Conservation (phyloP, 1,140 invertebrate genomes). For the Microplitis demolitor region DNA sequence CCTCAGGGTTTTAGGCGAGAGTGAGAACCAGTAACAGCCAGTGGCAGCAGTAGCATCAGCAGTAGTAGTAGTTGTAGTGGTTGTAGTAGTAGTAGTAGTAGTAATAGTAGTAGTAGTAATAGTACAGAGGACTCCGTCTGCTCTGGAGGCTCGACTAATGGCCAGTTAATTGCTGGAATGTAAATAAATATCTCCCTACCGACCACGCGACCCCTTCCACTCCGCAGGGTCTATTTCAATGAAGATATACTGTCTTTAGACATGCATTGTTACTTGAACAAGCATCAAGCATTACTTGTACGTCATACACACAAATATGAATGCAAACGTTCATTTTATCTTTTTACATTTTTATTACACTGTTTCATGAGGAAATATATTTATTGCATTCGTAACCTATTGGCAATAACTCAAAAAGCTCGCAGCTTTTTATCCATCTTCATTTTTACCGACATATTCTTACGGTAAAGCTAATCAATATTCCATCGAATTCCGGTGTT, state of each 20-base stretch:
- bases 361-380: too few species aligned
- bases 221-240: conserved; percentile 39
- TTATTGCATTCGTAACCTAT: too few species aligned
- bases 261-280: conserved; percentile 56
- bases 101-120: too few species aligned
- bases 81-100: too few species aligned
- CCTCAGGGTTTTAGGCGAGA: too few species aligned
- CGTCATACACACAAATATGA: neutral
- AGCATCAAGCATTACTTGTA: conserved; percentile 8
- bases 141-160: conserved; percentile 53
- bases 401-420: neutral
- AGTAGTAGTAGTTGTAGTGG: too few species aligned
- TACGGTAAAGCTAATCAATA: conserved; percentile 1
- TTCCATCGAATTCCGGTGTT: neutral
- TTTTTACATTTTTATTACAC: too few species aligned
- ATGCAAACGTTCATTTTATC: too few species aligned
- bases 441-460: neutral
- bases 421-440: neutral
- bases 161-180: conserved; percentile 58
- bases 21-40: conserved; percentile 15
- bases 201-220: conserved; percentile 31
- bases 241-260: conserved; percentile 57
- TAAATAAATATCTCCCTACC: conserved; percentile 59
- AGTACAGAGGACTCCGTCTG: conserved; percentile 26
- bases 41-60: too few species aligned